These are phyloP conservation scores for Auanema freiburgensis DNA, from an alignment of 2,888 invertebrate species.

Conservation along the genomic window DNA sequence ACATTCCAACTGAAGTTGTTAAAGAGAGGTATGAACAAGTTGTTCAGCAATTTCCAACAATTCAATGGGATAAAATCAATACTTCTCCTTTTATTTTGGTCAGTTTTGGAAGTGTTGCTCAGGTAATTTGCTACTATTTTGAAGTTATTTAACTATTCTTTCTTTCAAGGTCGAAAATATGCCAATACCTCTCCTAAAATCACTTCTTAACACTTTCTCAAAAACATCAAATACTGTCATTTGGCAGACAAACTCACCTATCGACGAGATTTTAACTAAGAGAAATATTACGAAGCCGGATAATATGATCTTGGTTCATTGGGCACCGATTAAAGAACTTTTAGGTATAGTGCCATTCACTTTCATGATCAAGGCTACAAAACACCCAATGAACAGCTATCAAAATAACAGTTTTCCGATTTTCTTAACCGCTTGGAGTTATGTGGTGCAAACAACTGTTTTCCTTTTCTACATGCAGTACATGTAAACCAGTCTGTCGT, in stretches of 20 bases:
- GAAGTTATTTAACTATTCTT: too few relatives aligned
- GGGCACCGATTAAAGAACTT: constrained; percentile 58
- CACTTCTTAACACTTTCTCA: constrained; percentile 40
- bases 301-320: constrained; percentile 45
- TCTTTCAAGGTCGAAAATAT: constrained; percentile 46
- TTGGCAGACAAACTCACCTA: constrained; percentile 56
- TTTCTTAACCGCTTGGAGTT: too few relatives aligned
- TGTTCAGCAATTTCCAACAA: constrained; percentile 31
- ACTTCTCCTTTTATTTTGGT: constrained; percentile 46
- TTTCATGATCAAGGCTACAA: too few relatives aligned
- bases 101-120: constrained; percentile 57
- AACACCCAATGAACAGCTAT: too few relatives aligned
- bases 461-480: too few relatives aligned
- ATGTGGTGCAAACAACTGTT: too few relatives aligned
- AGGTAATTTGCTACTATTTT: constrained; percentile 25
- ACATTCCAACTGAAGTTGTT: constrained; percentile 8
- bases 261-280: constrained; percentile 20
- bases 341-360: too few relatives aligned
- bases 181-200: constrained; percentile 37
- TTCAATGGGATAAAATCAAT: constrained; percentile 48
- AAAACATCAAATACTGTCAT: constrained; percentile 30
- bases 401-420: too few relatives aligned
- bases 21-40: not conserved
- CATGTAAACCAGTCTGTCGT: too few relatives aligned
- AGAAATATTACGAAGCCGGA: constrained; percentile 27